Evolutionary conservation across 92 coral and sea anemone species (phyloP), one percentile per base, ranked within the genome.

Genomic region (Heliopora coerulea): DNA sequence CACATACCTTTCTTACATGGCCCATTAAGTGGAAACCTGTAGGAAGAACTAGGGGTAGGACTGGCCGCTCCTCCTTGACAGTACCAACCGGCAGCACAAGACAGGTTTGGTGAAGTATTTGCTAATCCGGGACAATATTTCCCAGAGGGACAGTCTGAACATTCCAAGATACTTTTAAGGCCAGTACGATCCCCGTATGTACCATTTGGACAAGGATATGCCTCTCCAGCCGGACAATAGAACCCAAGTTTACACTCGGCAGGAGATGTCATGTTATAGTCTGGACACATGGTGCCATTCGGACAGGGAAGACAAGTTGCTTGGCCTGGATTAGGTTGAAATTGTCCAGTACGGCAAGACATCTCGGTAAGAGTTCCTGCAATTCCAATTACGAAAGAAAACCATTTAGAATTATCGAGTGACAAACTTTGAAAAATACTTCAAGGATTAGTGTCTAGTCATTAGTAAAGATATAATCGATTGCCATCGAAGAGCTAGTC

Each of bases 121-220:
- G 88, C 99, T 39, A 86, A 73, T 61, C 74, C 87, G 19, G 86
- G 69, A 44, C 99, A 95, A 68, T 60, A 95, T 24, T 62, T 54
- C 19, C 99, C 99, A 29, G 96, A 63, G 9, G 91, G 95, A 57
- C 99, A 95, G 79, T 86, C 89, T 30, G 95, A 88, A 72, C 99
- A 95, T 88, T 85, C 80, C 59, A 73, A 70, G 18, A 37, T 54
- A 31, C 68, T 54, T 49, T 63, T 61, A 26, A 95, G 96, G 14
- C 99, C 96, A 48, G 78, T 84, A 40, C 82, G 80, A 72, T 90
- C 81, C 29, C 99, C 96, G 44, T 87, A 95, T n/a, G 99, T 95
- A 19, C 99, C 99, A 37, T 68, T 78, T 33, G 96, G 96, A 56
- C 99, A 95, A 0, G 99, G 87, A 57, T 19, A 59, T 8, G 78